Evolutionary conservation across 2,888 invertebrate species (phyloP), one percentile per base, ranked within the genome.

Genomic region (Lordiphosa andalusiaca): DNA sequence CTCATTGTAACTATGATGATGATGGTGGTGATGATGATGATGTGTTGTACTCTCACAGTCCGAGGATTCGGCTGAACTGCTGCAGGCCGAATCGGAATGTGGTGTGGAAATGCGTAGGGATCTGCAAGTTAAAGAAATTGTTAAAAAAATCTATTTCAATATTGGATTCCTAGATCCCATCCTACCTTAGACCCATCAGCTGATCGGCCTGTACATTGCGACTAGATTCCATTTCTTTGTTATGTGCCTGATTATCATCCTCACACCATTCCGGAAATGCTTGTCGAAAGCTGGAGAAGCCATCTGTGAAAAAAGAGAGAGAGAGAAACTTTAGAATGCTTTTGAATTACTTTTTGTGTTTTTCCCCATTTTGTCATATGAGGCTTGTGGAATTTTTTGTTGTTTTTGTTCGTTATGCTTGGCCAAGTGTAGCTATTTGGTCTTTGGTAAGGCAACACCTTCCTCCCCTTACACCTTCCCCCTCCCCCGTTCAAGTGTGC

Each of bases 251-350:
- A 71, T 93, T 93, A 50, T 94, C 93, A 88, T 96, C 96, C 88
- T 92, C 92, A 90, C 96, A 96, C 95, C 96, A 96, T 90, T 97
- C 97, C 36, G 97, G 97, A 90, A 95, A 97, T 66, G 93, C 92
- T 78, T 94, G 93, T 75, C 93, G 93, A 91, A 97, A 98, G 87
- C 93, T 93, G 67, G 92, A 91, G 88, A 96, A 96, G 68, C 97
- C 97, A 90, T 96, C 97, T 97, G 92, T 82, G 66, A 66, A 12
- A 38, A 42, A 9, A 61, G 4, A 10, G 23, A 38, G 19, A 51
- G 4, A 9, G 48, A 35, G 42, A 56, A 56, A 62, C 44, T 50
- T 66, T 56, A 65, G 66, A 66, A 66, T 62, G 62, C 67, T 56
- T 40, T 55, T 65, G 39, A 48, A 40, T 42, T 39, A 49, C 16